Evolutionary conservation across 2,113 vertebrate species (phyloP), one percentile per base, ranked within the genome.

Genomic region (Serilophus lunatus): DNA sequence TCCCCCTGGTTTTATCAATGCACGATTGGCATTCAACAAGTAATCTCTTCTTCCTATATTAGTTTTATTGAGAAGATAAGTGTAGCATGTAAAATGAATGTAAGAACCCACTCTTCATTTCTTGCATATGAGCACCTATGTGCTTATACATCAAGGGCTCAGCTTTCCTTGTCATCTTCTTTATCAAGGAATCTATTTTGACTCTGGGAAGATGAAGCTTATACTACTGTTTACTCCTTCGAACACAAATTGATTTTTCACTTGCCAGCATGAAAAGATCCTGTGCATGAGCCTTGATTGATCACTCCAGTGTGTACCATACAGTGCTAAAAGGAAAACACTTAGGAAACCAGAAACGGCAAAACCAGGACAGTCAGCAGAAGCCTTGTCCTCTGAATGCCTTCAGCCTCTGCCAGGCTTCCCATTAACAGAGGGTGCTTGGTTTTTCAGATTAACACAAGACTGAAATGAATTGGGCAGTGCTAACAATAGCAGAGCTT

Each of bases 181-280:
- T 92, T 81, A 86, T 69, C 88, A 86, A 81, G 92, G 76, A 93
- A 83, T 57, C 65, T 60, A 88, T 81, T 93, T 80, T 82, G 90
- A 88, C 90, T 95, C 85, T 18, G 45, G 76, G 82, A 86, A 96
- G 85, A 88, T 64, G 80, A 92, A 93, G 69, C 90, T 93, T 61
- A 53, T 78, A 29, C 69, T 64, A 56, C 71, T 79, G 88, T 86
- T 96, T 95, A 94, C 86, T 94, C 72, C 85, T 94, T 81, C 8
- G 6, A 95, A 92, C 82, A 95, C 56, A 76, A 86, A 96, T 94
- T 93, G 94, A 95, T 96, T 96, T 97, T 94, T 93, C 76, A 88
- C 95, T 96, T 90, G 82, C 72, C 87, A 92, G 93, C 90, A 93
- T 10, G 56, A 78, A 94, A 94, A 92, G 88, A 94, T 86, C 61